Evolutionary conservation across 23 tunicate species (phyloP), one percentile per base, ranked within the genome.

Genomic region (Trididemnum nubilum): DNA sequence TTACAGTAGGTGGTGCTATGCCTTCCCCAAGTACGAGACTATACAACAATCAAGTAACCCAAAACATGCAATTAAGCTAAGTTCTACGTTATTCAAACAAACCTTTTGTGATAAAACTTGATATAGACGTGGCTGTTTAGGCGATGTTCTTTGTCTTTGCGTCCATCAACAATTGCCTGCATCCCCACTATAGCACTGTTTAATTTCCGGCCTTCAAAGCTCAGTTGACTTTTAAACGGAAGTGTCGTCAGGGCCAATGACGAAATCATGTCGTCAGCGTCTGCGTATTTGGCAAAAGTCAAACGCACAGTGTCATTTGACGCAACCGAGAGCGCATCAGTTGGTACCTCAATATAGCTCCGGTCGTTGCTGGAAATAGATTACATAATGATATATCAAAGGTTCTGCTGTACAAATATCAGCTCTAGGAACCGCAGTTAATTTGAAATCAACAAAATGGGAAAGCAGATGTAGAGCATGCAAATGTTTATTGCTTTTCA

Each of bases 141-240:
- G 1, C 51, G 70, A 30, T 85, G 83, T 21, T 34, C 59, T 1
- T 36, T 71, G 23, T 25, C 12, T 18, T 37, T 39, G 36, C 36
- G 70, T 44, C 85, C 86, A 54, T 76, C 73, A 35, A 67, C 54
- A 9, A 35, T 33, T 5, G 80, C 57, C 59, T 79, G 85, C 33
- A 78, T 90, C 9, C 97, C 97, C 26, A 91, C 35, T 65, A 91
- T 34, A 33, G 86, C 90, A 29, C 97, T 89, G 86, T 91, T 91
- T 24, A 91, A 33, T 25, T 36, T 91, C 69, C 89, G 64, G 4
- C 97, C 90, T 0, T 86, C 80, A 32, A 85, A 91, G 34, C 78
- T 64, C 15, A 32, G 37, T 29, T 83, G 72, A 3, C 79, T 66
- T 61, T 78, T 76, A 4, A n/a, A 25, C 0, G 75, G 74, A 44